Conservation (phyloP, 2,797 vertebrate species). For the Dendrocincla tyrannina region DNA sequence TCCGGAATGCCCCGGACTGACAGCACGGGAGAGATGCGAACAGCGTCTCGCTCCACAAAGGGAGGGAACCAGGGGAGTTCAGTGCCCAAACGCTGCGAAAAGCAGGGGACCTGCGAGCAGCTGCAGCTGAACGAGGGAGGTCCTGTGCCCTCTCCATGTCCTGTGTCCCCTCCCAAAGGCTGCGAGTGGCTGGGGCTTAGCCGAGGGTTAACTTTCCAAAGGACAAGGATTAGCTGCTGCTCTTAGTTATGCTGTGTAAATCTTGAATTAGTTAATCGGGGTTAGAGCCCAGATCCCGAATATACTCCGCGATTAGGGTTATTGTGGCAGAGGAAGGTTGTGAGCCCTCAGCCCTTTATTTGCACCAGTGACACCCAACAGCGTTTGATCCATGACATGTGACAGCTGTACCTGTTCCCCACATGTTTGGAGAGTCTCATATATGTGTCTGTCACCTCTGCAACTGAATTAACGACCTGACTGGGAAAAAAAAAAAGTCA, state of each 20-base stretch:
- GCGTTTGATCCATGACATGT: fast-evolving
- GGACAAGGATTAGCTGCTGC: neutral
- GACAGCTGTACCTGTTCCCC: fast-evolving
- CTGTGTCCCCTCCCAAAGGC: neutral
- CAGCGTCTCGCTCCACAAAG: neutral
- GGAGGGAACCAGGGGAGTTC: neutral
- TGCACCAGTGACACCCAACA: neutral
- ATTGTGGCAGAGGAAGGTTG: neutral
- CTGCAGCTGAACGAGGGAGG: neutral
- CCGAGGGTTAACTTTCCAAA: neutral
- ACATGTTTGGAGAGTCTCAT: neutral
- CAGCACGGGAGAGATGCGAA: neutral
- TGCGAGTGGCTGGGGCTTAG: neutral
- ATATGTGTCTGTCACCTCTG: neutral
- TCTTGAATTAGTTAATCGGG: neutral
- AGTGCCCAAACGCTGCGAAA: fast-evolving
- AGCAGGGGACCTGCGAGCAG: neutral
- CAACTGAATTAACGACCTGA: neutral
- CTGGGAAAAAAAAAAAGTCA: neutral
- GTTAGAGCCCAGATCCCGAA: neutral
- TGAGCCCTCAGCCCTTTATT: neutral
- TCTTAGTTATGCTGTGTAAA: neutral
- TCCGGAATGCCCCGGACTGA: neutral
- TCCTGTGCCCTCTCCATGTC: neutral
- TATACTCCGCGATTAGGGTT: neutral